Evolutionary conservation across 2,797 vertebrate genomes (phyloP).

Genomic region (Sorex maritimensis): DNA sequence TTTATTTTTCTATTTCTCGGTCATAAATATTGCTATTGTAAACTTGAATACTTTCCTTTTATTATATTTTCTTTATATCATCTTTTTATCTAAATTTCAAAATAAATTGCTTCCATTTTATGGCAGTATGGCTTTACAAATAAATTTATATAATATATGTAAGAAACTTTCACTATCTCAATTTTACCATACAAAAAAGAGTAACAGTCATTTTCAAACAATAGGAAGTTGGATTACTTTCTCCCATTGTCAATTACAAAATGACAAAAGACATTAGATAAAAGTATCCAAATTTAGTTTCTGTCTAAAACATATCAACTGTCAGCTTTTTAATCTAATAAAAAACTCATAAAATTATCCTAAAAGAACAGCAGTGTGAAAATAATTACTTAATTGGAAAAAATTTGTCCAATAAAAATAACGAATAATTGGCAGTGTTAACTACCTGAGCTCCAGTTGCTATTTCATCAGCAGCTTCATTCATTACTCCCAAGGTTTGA

Average conservation of each 20-base stretch:
- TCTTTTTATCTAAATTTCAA: neutral
- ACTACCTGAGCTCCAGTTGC: slow-evolving; percentile 96
- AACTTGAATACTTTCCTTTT: neutral
- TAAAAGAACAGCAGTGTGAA: neutral
- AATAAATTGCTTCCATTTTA: slow-evolving; percentile 38
- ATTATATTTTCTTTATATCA: neutral
- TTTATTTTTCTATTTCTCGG: neutral
- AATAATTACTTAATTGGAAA: neutral
- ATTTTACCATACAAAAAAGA: neutral
- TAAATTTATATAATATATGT: neutral
- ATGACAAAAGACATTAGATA: neutral
- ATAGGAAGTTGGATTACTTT: slow-evolving; percentile 21
- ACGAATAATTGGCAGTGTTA: neutral
- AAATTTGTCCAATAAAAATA: slow-evolving; percentile 35
- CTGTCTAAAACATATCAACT: neutral
- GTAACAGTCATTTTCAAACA: neutral
- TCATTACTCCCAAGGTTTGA: slow-evolving; percentile 96
- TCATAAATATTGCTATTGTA: neutral
- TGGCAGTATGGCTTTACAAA: slow-evolving; percentile 14
- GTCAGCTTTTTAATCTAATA: neutral
- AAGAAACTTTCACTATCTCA: neutral
- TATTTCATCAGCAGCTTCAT: slow-evolving; percentile 96
- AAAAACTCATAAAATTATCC: neutral
- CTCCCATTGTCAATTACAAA: neutral
- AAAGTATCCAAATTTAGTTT: slow-evolving; percentile 23